Base-by-base conservation (phyloP, 2,797 vertebrate species). In the Eulemur albifrons region DNA sequence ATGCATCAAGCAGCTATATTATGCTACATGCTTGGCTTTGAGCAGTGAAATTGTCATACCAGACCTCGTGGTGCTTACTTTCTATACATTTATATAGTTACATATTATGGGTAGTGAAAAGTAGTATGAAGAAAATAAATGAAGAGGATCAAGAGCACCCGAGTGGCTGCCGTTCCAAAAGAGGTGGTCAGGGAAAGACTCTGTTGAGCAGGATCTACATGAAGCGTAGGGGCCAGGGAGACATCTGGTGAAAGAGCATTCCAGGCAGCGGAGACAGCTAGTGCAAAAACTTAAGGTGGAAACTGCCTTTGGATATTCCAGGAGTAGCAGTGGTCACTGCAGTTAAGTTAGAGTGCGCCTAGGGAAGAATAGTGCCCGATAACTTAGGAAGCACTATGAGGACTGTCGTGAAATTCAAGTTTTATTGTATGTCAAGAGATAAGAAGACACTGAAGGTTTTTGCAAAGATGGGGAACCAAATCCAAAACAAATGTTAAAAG, bases 251-350 rank as follows among this genome's bases (percentile, higher is more conserved):
- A 61, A 61, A 14, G 30, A 76, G 6, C 10, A 5, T 23, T 20
- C 27, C 7, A 20, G 21, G 38, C 21, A 14, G 35, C 14, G 5
- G 20, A 12, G 21, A 40, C 21, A 40, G 38, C 21, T 21, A 70
- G 45, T 15, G 3, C 10, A n/a, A 17, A 52, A 61, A 15, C 9
- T 32, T 12, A 5, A 4, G 4, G 15, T 5, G 15, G 23, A 23
- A 43, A 43, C 17, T 11, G 2, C 7, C 32, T 45, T 54, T 23
- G 35, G 30, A 12, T 80, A 20, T 63, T 38, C 12, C 23, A 27
- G 40, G 9, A 45, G 6, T 14, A 25, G 25, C 23, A 6, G 0
- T 23, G 12, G 17, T 48, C 35, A 40, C 2, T 52, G 2, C 1
- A 25, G 1, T 9, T 40, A 7, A 30, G 57, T n/a, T 6, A 30